A percentile compares a stretch with the other conserved stretches of the same genome.
phyloP scores from a whole-genome alignment of 35 echinoderm and acorn worm species.

The Ptychodera flava region DNA sequence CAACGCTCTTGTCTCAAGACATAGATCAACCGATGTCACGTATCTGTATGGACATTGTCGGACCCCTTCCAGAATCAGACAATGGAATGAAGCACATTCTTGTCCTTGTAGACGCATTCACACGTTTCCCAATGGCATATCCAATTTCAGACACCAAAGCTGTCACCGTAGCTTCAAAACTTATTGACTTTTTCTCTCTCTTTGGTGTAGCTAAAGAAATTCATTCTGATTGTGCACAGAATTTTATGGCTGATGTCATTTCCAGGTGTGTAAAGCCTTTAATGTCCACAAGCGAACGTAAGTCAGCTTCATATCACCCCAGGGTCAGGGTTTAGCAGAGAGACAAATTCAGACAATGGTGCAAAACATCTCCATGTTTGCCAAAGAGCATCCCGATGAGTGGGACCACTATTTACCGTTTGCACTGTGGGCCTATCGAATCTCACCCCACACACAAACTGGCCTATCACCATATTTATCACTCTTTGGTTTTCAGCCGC shows the following conservation, averaged over 20 bases:
- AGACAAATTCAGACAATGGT: no score
- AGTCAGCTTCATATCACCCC: no score
- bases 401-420: no score
- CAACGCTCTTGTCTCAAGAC: no score
- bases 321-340: no score
- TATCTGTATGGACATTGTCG: conserved; percentile 60
- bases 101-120: conserved; percentile 59
- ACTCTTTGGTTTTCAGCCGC: no score
- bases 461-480: no score
- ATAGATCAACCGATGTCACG: conserved; percentile 40
- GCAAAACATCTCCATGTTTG: no score
- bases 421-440: no score
- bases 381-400: no score
- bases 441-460: no score
- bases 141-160: conserved; percentile 51
- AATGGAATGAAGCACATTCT: conserved; percentile 49
- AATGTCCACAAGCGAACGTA: conserved; percentile 61
- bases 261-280: conserved; percentile 40
- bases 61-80: conserved; percentile 51
- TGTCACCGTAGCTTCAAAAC: conserved; percentile 25
- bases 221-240: conserved; percentile 64
- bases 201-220: conserved; percentile 37
- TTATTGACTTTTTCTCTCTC: conserved; percentile 42
- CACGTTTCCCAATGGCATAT: conserved; percentile 54
- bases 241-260: conserved; percentile 51